A percentile compares a stretch with the other conserved stretches of the same genome.
Evolutionary conservation across 2,888 invertebrate genomes (phyloP).

Genomic region (Synergus umbraculus): DNA sequence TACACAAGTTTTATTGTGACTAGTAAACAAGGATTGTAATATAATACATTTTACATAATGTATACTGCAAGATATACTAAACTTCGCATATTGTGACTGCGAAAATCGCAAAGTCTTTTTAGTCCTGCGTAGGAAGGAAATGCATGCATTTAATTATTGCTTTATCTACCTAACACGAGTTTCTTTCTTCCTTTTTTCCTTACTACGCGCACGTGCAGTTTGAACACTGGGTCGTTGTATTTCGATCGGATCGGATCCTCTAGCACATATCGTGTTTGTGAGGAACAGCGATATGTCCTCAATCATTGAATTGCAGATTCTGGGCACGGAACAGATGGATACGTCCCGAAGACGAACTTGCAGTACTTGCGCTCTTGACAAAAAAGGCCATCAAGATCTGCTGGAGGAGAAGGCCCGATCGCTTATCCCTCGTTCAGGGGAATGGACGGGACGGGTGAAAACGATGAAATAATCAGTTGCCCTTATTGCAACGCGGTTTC

Average conservation of each 20-base stretch:
- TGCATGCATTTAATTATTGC: slow-evolving; percentile 9
- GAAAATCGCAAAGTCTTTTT: no score
- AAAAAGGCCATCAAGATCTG: slow-evolving; percentile 39
- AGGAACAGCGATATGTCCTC: slow-evolving; percentile 46
- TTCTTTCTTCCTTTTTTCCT: not conserved
- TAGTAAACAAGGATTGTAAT: no score
- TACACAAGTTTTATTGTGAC: no score
- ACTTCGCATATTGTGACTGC: no score
- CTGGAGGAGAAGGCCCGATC: slow-evolving; percentile 15
- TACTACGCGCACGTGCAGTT: slow-evolving; percentile 12
- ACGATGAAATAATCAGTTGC: slow-evolving; percentile 41
- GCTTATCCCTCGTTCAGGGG: slow-evolving; percentile 28
- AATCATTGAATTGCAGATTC: slow-evolving; percentile 56
- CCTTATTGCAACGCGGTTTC: slow-evolving; percentile 39
- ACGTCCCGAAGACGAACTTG: slow-evolving; percentile 49
- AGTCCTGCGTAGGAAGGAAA: not conserved
- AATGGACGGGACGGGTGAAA: slow-evolving; percentile 30
- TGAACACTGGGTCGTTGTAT: slow-evolving; percentile 22
- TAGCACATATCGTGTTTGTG: slow-evolving; percentile 41
- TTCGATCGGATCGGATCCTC: slow-evolving; percentile 10
- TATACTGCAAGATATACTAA: no score
- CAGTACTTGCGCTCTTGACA: slow-evolving; percentile 38
- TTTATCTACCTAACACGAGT: not conserved
- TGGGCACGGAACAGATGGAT: slow-evolving; percentile 51
- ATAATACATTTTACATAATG: no score